Base-by-base conservation (phyloP, 2,797 vertebrate species). In the Orestias chungarensis region DNA sequence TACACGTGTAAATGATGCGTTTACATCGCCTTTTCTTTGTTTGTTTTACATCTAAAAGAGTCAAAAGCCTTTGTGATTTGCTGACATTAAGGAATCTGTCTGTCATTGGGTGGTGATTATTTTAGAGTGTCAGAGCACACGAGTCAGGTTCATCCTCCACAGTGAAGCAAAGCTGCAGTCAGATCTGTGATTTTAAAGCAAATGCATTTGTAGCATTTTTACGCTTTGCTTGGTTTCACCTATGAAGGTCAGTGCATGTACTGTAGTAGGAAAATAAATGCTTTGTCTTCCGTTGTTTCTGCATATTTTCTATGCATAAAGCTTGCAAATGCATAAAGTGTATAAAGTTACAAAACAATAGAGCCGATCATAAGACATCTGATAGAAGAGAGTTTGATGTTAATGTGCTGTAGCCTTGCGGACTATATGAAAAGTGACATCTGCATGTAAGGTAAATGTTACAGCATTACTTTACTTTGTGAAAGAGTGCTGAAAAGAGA, bases 221-320 rank as follows among this genome's bases (percentile, higher is more conserved):
- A 85, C 86, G 88, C 86, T 90, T 90, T 70, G 70, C 81, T 88
- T 78, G 69, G 83, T 84, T 89, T 87, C 78, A 80, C 71, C 82
- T 64, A 79, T 10, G 80, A 83, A 87, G 85, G 78, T 88, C 86
- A 89, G 88, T 87, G 87, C 87, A 89, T 79, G 80, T 89, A 79
- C 80, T 84, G 74, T 72, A 74, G 77, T 89, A 88, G 79, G 89
- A 90, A 91, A 90, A 91, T 92, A 90, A 91, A 91, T 66, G 75
- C 76, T 86, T 83, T 88, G 71, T 88, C 73, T 78, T 86, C 64
- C 73, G 71, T 74, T 76, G 73, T 83, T 78, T 70, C 85, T 91
- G 89, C 82, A 90, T 91, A 91, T 85, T 77, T 70, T 66, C 42
- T 69, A 83, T 82, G 87, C 79, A 86, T 89, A 88, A 88, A 91